A percentile compares a stretch with the other conserved stretches of the same genome.
phyloP scores from a whole-genome alignment of 2,113 vertebrate species.

The Hiodon alosoides region DNA sequence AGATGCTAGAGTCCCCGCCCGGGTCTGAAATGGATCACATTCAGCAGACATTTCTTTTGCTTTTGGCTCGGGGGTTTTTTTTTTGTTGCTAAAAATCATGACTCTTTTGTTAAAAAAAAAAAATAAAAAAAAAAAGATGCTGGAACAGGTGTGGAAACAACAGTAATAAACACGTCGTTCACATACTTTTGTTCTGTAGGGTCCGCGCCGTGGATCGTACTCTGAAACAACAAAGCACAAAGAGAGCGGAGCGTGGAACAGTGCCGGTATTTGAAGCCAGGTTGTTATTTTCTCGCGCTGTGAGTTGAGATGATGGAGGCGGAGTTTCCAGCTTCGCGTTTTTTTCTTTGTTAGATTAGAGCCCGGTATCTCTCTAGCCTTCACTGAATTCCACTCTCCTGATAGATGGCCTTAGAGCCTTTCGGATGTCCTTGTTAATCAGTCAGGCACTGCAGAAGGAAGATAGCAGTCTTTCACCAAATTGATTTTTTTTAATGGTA shows the following conservation, averaged over 20 bases:
- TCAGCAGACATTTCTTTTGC: conserved; percentile 14
- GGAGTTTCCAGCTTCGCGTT: conserved; percentile 50
- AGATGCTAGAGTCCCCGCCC: too few species aligned
- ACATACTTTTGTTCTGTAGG: conserved; percentile 46
- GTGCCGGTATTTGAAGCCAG: not conserved
- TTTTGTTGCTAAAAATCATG: not conserved
- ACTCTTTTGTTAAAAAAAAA: not conserved
- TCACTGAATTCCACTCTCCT: conserved; percentile 11
- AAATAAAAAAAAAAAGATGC: not conserved
- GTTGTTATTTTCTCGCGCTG: conserved; percentile 63
- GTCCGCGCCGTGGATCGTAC: conserved; percentile 49
- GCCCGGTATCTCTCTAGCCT: not conserved
- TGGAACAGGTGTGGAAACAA: too few species aligned
- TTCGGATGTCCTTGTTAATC: not conserved
- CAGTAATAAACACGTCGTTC: conserved; percentile 55
- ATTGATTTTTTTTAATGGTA: too few species aligned
- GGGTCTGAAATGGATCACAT: conserved; percentile 15
- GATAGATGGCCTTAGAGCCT: not conserved
- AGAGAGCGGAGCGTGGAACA: conserved; percentile 17
- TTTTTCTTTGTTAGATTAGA: conserved; percentile 39
- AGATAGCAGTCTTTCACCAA: not conserved
- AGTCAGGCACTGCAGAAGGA: not conserved
- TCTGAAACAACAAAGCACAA: conserved; percentile 74
- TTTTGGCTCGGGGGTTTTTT: not conserved
- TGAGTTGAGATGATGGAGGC: conserved; percentile 62